These are phyloP conservation scores for Monoplex corrugatus DNA, from an alignment of 2,888 invertebrate genomes.

Conservation along the genomic window DNA sequence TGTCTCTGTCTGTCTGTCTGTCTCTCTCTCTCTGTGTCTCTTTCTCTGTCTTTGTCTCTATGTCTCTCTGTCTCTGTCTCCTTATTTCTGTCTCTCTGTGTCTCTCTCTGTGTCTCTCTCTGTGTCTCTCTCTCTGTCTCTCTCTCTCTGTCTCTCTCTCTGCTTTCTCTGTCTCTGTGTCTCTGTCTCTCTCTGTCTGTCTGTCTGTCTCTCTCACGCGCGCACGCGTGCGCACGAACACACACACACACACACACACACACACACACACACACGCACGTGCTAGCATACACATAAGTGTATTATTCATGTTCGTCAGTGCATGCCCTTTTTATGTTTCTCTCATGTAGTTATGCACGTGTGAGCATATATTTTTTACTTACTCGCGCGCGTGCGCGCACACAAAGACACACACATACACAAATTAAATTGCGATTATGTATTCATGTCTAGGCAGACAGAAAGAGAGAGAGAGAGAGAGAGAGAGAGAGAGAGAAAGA, in stretches of 20 bases:
- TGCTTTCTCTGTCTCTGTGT: background rate
- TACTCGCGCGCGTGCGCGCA: background rate
- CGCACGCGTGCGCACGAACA: background rate
- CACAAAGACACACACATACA: background rate
- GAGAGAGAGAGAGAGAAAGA: background rate
- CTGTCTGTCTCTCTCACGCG: background rate
- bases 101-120: background rate
- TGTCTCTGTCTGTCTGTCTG: background rate
- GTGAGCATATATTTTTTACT: background rate
- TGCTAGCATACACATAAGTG: background rate
- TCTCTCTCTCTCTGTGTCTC: background rate
- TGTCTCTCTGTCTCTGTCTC: background rate
- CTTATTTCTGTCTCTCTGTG: background rate
- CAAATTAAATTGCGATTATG: background rate
- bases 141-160: background rate
- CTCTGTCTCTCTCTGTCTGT: background rate
- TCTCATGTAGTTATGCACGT: background rate
- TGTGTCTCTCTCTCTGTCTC: background rate
- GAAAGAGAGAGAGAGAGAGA: background rate
- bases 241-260: background rate
- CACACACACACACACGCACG: slow-evolving; percentile 14
- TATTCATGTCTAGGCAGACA: background rate
- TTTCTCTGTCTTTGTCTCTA: background rate
- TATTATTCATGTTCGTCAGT: too few relatives aligned
- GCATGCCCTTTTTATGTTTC: background rate